Evolutionary conservation across 2,113 vertebrate genomes (phyloP).

Genomic region (Lagopus leucura): DNA sequence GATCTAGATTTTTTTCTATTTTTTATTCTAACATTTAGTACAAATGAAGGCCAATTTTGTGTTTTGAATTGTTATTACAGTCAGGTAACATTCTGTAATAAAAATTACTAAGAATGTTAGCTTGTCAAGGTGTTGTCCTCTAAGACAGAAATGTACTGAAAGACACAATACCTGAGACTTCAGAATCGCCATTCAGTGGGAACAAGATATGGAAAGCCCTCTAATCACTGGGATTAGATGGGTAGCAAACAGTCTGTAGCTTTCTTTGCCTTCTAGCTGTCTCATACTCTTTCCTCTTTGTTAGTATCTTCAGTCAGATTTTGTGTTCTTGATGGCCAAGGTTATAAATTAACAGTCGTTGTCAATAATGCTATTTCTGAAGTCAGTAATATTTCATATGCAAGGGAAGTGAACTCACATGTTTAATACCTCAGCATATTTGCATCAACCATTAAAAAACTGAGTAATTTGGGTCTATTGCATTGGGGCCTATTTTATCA

Average conservation of each 20-base stretch:
- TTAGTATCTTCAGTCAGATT: not conserved
- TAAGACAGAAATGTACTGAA: not conserved
- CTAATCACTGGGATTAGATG: not conserved
- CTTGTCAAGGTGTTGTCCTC: not conserved
- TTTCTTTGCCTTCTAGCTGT: not conserved
- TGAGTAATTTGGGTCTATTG: not conserved
- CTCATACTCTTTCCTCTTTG: not conserved
- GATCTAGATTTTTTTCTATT: not conserved
- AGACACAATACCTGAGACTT: not conserved
- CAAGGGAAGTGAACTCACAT: not conserved
- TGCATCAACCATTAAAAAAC: not conserved
- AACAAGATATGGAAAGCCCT: not conserved
- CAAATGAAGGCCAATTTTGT: not conserved
- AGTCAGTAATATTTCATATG: not conserved
- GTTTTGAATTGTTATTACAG: not conserved
- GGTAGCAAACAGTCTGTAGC: not conserved
- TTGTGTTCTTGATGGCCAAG: not conserved
- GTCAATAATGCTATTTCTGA: not conserved
- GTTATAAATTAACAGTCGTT: not conserved
- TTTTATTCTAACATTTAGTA: not conserved
- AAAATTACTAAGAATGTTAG: not conserved
- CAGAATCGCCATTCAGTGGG: not conserved
- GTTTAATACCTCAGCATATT: not conserved
- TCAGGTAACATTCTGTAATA: not conserved
- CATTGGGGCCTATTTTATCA: not conserved